A percentile compares a stretch with the other conserved stretches of the same genome.
These are phyloP conservation scores for Pithys albifrons DNA, from an alignment of 2,113 vertebrate species.

Conservation along the genomic window DNA sequence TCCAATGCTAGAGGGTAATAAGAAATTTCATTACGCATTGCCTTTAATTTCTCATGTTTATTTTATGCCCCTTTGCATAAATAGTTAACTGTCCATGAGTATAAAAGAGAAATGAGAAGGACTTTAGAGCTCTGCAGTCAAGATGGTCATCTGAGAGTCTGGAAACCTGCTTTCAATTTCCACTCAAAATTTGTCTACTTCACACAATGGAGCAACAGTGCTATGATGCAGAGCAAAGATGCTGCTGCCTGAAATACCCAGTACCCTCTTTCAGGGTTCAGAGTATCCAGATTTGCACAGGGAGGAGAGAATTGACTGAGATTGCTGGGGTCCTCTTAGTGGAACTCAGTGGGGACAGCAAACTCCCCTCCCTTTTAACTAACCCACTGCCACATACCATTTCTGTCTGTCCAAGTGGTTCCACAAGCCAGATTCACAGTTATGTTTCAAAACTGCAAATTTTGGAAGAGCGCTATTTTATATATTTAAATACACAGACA, in stretches of 20 bases:
- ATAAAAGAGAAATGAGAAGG: neutral
- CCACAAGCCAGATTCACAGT: neutral
- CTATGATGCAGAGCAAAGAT: neutral
- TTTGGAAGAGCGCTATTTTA: neutral
- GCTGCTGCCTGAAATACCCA: neutral
- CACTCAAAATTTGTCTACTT: neutral
- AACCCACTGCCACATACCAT: neutral
- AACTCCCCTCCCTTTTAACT: neutral
- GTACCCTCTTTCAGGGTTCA: neutral
- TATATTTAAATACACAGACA: neutral
- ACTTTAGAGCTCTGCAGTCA: neutral
- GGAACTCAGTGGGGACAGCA: neutral
- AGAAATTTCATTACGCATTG: neutral
- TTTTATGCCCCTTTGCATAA: slow-evolving; percentile 24
- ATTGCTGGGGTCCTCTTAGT: neutral
- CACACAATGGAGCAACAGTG: neutral
- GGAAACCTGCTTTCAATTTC: neutral
- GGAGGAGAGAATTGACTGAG: neutral
- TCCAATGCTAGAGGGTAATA: neutral
- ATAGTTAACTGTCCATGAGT: neutral
- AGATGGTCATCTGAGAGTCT: neutral
- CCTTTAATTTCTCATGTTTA: neutral
- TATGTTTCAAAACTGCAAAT: neutral
- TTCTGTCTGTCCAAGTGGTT: neutral
- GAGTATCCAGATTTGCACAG: neutral